A percentile compares a stretch with the other conserved stretches of the same genome.
These are phyloP conservation scores for Epizoanthus rinbou DNA, from an alignment of 92 coral and sea anemone genomes.

Conservation along the genomic window DNA sequence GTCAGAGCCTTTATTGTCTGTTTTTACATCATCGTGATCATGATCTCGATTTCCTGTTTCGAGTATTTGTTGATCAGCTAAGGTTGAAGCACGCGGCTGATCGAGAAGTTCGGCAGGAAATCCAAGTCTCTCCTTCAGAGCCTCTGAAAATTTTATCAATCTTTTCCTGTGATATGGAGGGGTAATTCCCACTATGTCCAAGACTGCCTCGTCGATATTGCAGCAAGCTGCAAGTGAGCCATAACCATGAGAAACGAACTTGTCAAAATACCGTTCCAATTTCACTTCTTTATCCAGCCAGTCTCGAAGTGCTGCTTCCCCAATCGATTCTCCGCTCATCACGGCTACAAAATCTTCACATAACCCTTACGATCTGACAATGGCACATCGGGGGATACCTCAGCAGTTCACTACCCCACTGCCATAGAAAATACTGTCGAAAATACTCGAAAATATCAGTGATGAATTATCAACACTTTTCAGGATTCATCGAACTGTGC, in stretches of 20 bases:
- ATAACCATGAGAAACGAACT: constrained; percentile 81
- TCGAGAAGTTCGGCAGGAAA: constrained; percentile 19
- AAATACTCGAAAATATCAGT: constrained; percentile 9
- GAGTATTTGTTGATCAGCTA: constrained; percentile 29
- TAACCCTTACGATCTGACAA: constrained; percentile 23
- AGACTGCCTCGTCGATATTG: constrained; percentile 64
- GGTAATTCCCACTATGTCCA: constrained; percentile 75
- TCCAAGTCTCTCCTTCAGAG: constrained; percentile 63
- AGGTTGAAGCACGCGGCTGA: constrained; percentile 30
- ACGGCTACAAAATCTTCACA: constrained; percentile 22
- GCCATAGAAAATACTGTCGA: constrained; percentile 15
- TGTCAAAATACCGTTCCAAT: constrained; percentile 85
- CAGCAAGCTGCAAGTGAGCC: constrained; percentile 66
- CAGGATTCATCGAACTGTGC: background rate
- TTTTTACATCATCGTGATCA: constrained; percentile 25
- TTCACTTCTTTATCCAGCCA: constrained; percentile 91
- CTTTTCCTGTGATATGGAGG: constrained; percentile 90
- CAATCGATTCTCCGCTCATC: constrained; percentile 54
- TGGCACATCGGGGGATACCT: constrained; percentile 14
- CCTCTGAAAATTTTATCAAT: constrained; percentile 63
- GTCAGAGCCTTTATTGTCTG: constrained; percentile 18
- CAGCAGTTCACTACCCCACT: constrained; percentile 10
- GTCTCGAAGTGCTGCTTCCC: constrained; percentile 67
- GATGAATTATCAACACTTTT: background rate
- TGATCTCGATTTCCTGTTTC: constrained; percentile 53